Base-by-base conservation (phyloP, 2,888 invertebrate species). In the Callyntrura guangdongensis region DNA sequence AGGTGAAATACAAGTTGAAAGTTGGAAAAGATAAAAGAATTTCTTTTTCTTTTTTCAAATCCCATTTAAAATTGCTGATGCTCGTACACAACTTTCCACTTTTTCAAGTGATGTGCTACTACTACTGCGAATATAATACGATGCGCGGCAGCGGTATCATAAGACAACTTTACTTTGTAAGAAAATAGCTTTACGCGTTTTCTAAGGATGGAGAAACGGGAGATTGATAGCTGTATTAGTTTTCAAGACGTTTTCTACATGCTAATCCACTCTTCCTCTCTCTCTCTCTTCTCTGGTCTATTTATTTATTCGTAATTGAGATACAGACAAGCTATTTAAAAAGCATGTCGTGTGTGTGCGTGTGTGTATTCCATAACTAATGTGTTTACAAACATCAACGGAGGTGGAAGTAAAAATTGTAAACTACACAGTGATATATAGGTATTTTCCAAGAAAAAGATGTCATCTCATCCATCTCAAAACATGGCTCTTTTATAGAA, bases 1-100 rank as follows among this genome's bases (percentile, higher is more conserved):
- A 89, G 89, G 84, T 89, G 89, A 89, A 89, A 89, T 89, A 77
- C 53, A 69, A 89, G 89, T 89, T 89, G 89, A 84, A 88, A 86
- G 86, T 69, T 69, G 36, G 56, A 47, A 36, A 81, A 87, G 79
- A 87, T 81, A 81, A 87, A 59, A 49, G 79, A 86, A 36, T 86
- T 77, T 86, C 0, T 77, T 69, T 69, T 47, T 83, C 8, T 64
- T 11, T 83, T 17, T 36, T 36, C 27, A 53, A 2, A 5, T 53
- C 53, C 11, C 36, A 36, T 36, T 36, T 36, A 36, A 36, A 36
- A 36, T 36, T 4, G 36, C 6, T 36, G 6, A 36, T 6, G 6
- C 36, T 36, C 36, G 2, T 6, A 36, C 36, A 36, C 36, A 36
- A 36, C 6, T 36, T 72, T n/a, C 45, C 1, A 36, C 25, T 1